Evolutionary conservation across 2,113 vertebrate genomes (phyloP), one percentile per base, ranked within the genome.

Genomic region (Machaerirhynchus nigripectus): DNA sequence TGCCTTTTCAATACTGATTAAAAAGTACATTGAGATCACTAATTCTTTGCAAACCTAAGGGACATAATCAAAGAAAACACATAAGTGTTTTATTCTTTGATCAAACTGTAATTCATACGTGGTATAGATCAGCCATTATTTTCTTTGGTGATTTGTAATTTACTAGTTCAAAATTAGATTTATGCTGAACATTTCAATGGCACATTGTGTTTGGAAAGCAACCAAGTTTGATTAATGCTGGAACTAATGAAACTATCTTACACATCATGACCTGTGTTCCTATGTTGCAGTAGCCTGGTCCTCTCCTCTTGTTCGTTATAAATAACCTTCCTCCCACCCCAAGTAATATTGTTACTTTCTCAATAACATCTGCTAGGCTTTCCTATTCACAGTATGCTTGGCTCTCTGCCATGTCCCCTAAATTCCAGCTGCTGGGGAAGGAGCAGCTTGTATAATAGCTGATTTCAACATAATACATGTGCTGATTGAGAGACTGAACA

Each of bases 381-480:
- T 87, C 56, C 86, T 89, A 33, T 93, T 92, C 91, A 84, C 76
- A 90, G 49, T 68, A 87, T 1, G 2, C 64, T 96, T 96, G 96
- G 96, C 91, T 89, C 10, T 78, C 37, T 92, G 86, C 93, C 96
- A 95, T 84, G 56, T 92, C 47, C 76, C 94, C 86, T 89, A 87
- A 95, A 87, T 90, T 86, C 86, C 96, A 95, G 94, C 93, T 97
- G 94, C 84, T 95, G 60, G 69, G 83, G 60, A 95, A 89, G 83
- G n/a, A 93, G 93, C 76, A 88, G 83, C 64, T 81, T 87, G 68
- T 93, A 35, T 89, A 89, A 90, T 76, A 87, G 73, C 47, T 87
- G 56, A 92, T 96, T 97, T 90, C 56, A 78, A 90, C 68, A 92
- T 74, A 95, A 95, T 97, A 89, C 42, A 24, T 92, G 79, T 56